Evolutionary conservation across 2,888 invertebrate genomes (phyloP), one percentile per base, ranked within the genome.

Genomic region (Oligia strigilis): DNA sequence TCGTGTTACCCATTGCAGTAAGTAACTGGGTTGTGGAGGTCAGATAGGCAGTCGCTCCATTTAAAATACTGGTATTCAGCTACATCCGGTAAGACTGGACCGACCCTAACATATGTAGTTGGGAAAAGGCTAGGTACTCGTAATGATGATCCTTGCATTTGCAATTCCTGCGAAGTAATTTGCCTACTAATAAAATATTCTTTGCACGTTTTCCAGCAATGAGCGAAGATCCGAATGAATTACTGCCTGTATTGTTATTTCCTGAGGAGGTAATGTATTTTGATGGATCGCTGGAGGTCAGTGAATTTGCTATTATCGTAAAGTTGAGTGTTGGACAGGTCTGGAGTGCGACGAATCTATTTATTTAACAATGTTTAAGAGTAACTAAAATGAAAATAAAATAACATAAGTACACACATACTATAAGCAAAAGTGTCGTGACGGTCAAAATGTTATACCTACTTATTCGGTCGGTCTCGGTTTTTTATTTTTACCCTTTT

Each of bases 211-310:
- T 83, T 74, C 80, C 55, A 82, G 69, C 79, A 82, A 85, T 80
- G 70, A 77, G 76, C 70, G 55, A 69, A 87, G 79, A 87, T 72
- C 72, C 67, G 81, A 84, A 86, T 87, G 87, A 60, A 79, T 85
- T 82, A 85, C 69, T 78, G 66, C 8, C 60, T 52, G 64, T 81
- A 64, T 73, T 80, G 49, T 80, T 77, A 73, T 87, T 89, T 88
- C 89, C 89, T 87, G 88, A 66, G 60, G 40, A 76, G 40, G 64
- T 73, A 11, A 52, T 81, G 72, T 79, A 69, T 85, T 88, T 80
- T 83, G 82, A 85, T 82, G 75, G 58, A 83, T 84, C 64, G 65
- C 67, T 80, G 65, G 79, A 83, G 89, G 87, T 88, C 82, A 80
- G 79, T 89, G 87, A 80, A 81, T 82, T 77, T 29, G 36, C 40